Conservation (phyloP, 2,888 invertebrate species). For the Hoplodrina blanda region DNA sequence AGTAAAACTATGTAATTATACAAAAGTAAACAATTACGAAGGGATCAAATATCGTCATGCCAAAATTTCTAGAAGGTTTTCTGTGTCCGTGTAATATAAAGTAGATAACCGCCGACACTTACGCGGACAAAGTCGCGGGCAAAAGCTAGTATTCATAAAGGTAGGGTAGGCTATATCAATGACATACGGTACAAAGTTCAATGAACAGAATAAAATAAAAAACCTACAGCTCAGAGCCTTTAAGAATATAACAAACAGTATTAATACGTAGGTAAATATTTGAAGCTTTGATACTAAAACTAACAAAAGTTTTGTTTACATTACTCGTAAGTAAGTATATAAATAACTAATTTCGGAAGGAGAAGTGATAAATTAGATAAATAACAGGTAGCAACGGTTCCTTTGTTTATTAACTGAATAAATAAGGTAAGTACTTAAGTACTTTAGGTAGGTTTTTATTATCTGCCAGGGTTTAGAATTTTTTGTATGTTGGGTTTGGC, state of each 20-base stretch:
- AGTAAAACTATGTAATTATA: too few species aligned
- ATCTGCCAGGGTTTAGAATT: too few species aligned
- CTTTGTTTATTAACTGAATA: neutral
- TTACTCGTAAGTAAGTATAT: neutral
- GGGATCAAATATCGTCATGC: too few species aligned
- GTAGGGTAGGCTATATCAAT: constrained; percentile 10
- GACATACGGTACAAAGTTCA: constrained; percentile 37
- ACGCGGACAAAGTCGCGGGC: too few species aligned
- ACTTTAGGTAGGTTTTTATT: too few species aligned
- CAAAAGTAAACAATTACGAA: too few species aligned
- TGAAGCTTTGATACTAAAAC: constrained; percentile 19
- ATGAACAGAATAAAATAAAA: constrained; percentile 4
- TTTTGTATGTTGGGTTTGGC: too few species aligned
- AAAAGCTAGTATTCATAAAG: neutral
- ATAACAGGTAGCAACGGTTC: neutral
- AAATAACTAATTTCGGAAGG: constrained; percentile 10
- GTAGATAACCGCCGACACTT: too few species aligned
- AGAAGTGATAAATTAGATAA: constrained; percentile 22
- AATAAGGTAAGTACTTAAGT: too few species aligned
- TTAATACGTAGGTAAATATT: constrained; percentile 24
- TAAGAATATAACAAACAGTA: constrained; percentile 21
- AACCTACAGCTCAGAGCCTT: neutral
- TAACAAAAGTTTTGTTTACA: constrained; percentile 14
- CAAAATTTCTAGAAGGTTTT: too few species aligned
- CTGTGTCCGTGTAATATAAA: too few species aligned